Evolutionary conservation across 2,888 invertebrate species (phyloP), one percentile per base, ranked within the genome.

Genomic region (Scotopteryx bipunctaria): DNA sequence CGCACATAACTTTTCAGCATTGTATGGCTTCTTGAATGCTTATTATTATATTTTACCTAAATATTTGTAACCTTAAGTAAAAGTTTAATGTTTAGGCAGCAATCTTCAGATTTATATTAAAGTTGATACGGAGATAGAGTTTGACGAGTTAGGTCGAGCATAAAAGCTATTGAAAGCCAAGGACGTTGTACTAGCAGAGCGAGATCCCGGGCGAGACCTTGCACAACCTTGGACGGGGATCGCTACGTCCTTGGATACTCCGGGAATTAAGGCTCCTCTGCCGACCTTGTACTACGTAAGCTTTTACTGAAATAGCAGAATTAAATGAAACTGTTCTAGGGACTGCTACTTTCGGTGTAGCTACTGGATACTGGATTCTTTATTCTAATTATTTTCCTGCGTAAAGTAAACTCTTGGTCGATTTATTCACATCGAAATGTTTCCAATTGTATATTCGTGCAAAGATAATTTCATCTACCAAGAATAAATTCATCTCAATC

Each of bases 181-280:
- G 83, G 84, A 72, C 80, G 68, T 52, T 63, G 61, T 57, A 53
- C 61, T 59, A 61, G 61, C 41, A 25, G 14, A 41, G 31, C 29
- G 14, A 41, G 31, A 56, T 69, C 64, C 73, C 71, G 74, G 72
- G 75, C 64, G 72, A 72, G 79, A 69, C 79, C 78, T 79, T 76
- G 51, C 64, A 17, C 46, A 74, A 73, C 78, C 76, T 81, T 79
- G 76, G 64, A 65, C 65, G 64, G 64, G 59, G 73, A 77, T 69
- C 67, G 65, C 64, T 58, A 61, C 64, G 76, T 73, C 77, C 83
- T 80, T 78, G 71, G 59, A 64, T 49, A 49, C 44, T 44, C 47
- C 17, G 53, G 50, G 50, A 54, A 51, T 55, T 31, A 49, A 49
- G 37, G 53, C 23, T 49, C 46, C 38, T 42, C 36, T 25, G 32